Base-by-base conservation (phyloP, 92 coral and sea anemone species). In the Epizoanthus rinbou region DNA sequence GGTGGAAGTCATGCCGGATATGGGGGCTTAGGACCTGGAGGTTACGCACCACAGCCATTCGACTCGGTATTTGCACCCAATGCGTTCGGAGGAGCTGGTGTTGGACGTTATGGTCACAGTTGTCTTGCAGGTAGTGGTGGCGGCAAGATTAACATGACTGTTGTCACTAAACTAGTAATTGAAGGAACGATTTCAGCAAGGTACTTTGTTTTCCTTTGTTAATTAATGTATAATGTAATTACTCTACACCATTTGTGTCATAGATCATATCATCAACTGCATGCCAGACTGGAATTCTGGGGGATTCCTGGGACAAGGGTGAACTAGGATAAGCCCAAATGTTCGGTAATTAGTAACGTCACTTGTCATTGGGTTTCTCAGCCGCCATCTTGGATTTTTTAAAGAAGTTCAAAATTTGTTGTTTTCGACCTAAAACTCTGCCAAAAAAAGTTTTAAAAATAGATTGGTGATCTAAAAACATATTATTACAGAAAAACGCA, bases 1-100 rank as follows among this genome's bases (percentile, higher is more conserved):
- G 89, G 89, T 57, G 89, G 89, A 22, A 86, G 89, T 50, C 89
- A 86, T 69, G 89, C 89, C 23, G 89, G 89, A n/a, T 79, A 79
- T 58, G 93, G 93, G 16, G 90, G 90, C 18, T 75, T 78, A 14
- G 90, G 89, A 45, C 81, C 87, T 2, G 81, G 84, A 69, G 78
- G 84, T 63, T 52, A 23, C 18, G 57, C 73, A 54, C 47, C 67
- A 22, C 63, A 78, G 59, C 93, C 93, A 8, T 90, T 82, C 58
- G 93, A 90, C 62, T 86, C 75, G 31, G 66, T 84, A 5, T 82
- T 73, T 60, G 28, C 57, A 8, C 93, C 93, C 35, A 78, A 14
- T 23, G 9, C 69, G 56, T 85, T 80, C 78, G 93, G 93, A 35
- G 90, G 85, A 65, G 93, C 87, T 8, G 93, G 93, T 64, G 73